Percentiles rank a stretch among this genome's conserved stretches.
These are phyloP conservation scores for Drosophila murphyi DNA, from an alignment of 1,140 invertebrate species.

Conservation along the genomic window DNA sequence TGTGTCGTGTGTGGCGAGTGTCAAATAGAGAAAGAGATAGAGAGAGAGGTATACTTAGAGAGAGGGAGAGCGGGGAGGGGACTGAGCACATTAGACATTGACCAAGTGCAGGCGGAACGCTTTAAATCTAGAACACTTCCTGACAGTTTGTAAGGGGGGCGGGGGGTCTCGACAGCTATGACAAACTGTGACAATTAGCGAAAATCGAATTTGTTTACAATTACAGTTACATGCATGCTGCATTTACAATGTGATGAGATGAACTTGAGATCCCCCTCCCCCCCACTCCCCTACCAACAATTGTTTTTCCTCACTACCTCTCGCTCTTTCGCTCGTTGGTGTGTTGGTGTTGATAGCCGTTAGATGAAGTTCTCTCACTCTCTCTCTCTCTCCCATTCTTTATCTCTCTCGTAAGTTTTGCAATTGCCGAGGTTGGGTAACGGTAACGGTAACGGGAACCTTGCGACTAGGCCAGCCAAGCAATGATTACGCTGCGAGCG, in stretches of 20 bases:
- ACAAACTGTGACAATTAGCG: slow-evolving; percentile 61
- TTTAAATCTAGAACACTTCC: slow-evolving; percentile 68
- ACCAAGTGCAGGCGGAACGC: slow-evolving; percentile 58
- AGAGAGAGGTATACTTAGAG: not conserved
- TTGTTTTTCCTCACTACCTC: slow-evolving; percentile 1
- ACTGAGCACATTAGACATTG: slow-evolving; percentile 6
- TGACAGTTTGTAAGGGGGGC: slow-evolving; percentile 29
- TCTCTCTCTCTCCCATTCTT: too few species aligned
- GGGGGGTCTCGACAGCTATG: not conserved
- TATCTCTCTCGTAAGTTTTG: not conserved
- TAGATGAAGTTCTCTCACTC: slow-evolving; percentile 16
- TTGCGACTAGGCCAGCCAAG: slow-evolving; percentile 54
- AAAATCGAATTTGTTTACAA: slow-evolving; percentile 78
- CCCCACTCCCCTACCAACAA: not conserved
- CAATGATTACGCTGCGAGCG: slow-evolving; percentile 35
- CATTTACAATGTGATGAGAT: slow-evolving; percentile 46
- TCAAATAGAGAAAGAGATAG: not conserved
- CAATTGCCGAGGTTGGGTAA: slow-evolving; percentile 64
- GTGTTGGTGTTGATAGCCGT: slow-evolving; percentile 30
- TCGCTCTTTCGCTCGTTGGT: not conserved
- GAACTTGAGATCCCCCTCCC: slow-evolving; percentile 45
- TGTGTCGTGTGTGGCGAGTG: too few species aligned
- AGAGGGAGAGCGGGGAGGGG: not conserved
- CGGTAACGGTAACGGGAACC: slow-evolving; percentile 26
- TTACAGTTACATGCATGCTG: slow-evolving; percentile 65